Evolutionary conservation across 1,140 invertebrate species (phyloP), one percentile per base, ranked within the genome.

Genomic region (Xylocopa sonorina): DNA sequence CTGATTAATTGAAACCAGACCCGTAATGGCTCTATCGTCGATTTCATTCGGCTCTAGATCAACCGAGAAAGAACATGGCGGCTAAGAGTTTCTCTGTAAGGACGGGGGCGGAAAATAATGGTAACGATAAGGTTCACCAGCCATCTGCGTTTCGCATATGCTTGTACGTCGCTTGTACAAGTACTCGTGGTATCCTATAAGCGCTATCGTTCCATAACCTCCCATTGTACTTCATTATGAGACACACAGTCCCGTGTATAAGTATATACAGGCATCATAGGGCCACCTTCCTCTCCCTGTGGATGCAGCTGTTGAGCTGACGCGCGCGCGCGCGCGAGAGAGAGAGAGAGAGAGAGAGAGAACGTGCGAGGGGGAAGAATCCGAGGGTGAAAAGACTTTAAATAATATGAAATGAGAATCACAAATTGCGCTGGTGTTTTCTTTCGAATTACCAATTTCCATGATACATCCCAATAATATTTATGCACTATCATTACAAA

Each of bases 111-210:
- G 43, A 34, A 72, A 74, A 74, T 62, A 77, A 77, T 74, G 81
- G 72, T 68, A 81, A 85, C 82, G 82, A 89, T 89, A 90, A 89
- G 84, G 84, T 82, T 73, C 77, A 82, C 32, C 50, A 41, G 81
- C 87, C 90, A 91, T 90, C 88, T 91, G 89, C 85, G 86, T 83
- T 64, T 84, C 80, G 87, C 87, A 90, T 91, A 89, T 90, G 86
- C 85, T 82, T 80, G 83, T 80, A 79, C 83, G 29, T 14, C 10
- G 24, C 27, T 5, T 18, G 18, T 14, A 29, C 18, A 12, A 43
- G 29, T 67, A 68, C 16, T 24, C 32, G 58, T 51, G 80, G 85
- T 85, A 88, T 89, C 83, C 84, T 83, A 83, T 81, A 82, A 81
- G 83, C 83, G 87, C 85, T 89, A 88, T 90, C 82, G 76, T 82